A percentile compares a stretch with the other conserved stretches of the same genome.
These are phyloP conservation scores for Pentalonia nigronervosa DNA, from an alignment of 1,140 invertebrate species.

Conservation along the genomic window DNA sequence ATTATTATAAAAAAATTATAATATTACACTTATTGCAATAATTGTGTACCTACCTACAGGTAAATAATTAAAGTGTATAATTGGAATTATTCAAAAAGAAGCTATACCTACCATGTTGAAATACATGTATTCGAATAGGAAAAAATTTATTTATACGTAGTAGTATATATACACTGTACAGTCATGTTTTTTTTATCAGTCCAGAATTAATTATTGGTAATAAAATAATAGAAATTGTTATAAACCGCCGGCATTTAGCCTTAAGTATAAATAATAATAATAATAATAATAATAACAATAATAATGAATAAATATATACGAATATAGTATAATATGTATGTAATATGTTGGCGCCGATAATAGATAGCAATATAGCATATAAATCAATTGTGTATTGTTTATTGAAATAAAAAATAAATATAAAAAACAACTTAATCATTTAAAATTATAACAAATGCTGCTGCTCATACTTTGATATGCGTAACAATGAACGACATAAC, in stretches of 20 bases:
- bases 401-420: constrained; percentile 12
- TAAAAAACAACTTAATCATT: not conserved
- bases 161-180: not conserved
- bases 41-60: too few species aligned
- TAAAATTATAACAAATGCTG: constrained; percentile 20
- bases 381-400: constrained; percentile 40
- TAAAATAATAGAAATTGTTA: constrained; percentile 37
- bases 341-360: constrained; percentile 14
- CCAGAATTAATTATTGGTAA: not conserved
- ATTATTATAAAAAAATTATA: not conserved
- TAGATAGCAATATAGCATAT: not conserved
- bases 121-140: not conserved
- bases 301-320: constrained; percentile 37
- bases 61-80: not conserved
- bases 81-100: not conserved
- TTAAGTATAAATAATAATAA: constrained; percentile 8
- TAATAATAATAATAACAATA: not conserved
- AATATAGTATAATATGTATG: not conserved
- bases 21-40: not conserved
- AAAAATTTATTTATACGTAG: not conserved
- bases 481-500: not conserved
- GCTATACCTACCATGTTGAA: not conserved
- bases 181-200: constrained; percentile 3
- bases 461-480: not conserved
- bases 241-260: constrained; percentile 28